Evolutionary conservation across 2,797 vertebrate species (phyloP), one percentile per base, ranked within the genome.

Genomic region (Labroides dimidiatus): DNA sequence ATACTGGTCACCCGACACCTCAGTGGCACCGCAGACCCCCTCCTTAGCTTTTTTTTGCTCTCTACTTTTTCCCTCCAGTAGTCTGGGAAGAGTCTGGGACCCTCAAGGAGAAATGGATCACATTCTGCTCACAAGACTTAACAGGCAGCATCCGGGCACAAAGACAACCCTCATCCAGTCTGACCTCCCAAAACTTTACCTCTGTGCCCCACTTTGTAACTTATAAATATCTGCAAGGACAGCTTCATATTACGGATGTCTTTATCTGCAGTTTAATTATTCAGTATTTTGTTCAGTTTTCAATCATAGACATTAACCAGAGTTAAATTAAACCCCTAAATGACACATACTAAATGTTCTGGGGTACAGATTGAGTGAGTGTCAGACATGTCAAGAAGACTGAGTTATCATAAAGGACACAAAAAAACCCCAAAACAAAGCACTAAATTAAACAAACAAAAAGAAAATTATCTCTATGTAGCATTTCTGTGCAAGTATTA

Each of bases 1-100:
- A 69, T 53, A 67, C 71, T 56, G 72, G 90, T 87, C 85, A 92
- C 81, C 67, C 82, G 88, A 93, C 78, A 87, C 87, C 79, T 70
- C 14, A 69, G 30, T 58, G 56, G 49, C 42, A 37, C 61, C 7
- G 27, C 59, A 50, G 58, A 69, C 57, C 62, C 58, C 70, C 60
- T 13, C 6, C 20, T 21, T 54, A 8, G 27, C 64, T 75, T 57
- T 54, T 33, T 10, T 4, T 41, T 14, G 3, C 51, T 64, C 14
- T 59, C 59, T 37, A 10, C 20, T 49, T 75, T n/a, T 58, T 56
- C 41, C 57, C 50, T 56, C 37, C n/a, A 1, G 59, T 53, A 68
- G 64, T 69, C 81, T 76, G 64, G 37, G 56, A 77, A 64, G 75
- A 72, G 66, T 80, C 74, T 45, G 75, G 49, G 73, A 85, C 76